Base-by-base conservation (phyloP, 2,797 vertebrate species). In the Dendrocincla fuliginosa region DNA sequence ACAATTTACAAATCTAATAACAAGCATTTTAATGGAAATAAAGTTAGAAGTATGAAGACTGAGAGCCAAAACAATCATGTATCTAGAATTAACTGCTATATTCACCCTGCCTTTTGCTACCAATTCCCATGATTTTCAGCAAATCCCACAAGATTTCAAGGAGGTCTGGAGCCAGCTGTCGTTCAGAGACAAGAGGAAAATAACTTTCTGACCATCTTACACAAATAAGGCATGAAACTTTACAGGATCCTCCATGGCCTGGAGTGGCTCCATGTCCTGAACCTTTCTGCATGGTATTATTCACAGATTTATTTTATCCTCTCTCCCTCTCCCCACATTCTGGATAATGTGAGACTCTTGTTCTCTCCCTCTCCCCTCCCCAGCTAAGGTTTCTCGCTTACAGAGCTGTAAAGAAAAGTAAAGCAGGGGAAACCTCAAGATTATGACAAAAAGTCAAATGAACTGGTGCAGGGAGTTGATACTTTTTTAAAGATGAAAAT, bases 181-280 rank as follows among this genome's bases (percentile, higher is more conserved):
- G 94, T 90, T 78, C 56, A 89, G 42, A 89, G 37, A 33, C 50
- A 86, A 78, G 30, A 77, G 87, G 44, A 93, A 95, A 93, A 52
- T 56, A 82, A 89, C 32, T 53, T 95, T 90, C 78, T 85, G 60
- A 87, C 53, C 25, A 15, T 47, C 84, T 87, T 80, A 74, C 16
- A 95, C 42, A 93, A 92, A 80, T n/a, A 93, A 80, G 53, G 53
- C 68, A 80, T 17, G 6, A 78, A 88, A 77, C 64, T 71, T 83
- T 12, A 83, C 75, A 81, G 68, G 79, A 87, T 61, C 63, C 67
- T 50, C 49, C 23, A 4, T 7, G 27, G 68, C 10, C 71, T 92
- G 60, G 65, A 88, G 19, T 37, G 53, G 57, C 68, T 90, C 57
- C 92, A 87, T 7, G 3, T 59, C 87, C 76, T 47, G 79, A 95